Evolutionary conservation across 2,888 invertebrate species (phyloP), one percentile per base, ranked within the genome.

Genomic region (Lithophane ornitopus): DNA sequence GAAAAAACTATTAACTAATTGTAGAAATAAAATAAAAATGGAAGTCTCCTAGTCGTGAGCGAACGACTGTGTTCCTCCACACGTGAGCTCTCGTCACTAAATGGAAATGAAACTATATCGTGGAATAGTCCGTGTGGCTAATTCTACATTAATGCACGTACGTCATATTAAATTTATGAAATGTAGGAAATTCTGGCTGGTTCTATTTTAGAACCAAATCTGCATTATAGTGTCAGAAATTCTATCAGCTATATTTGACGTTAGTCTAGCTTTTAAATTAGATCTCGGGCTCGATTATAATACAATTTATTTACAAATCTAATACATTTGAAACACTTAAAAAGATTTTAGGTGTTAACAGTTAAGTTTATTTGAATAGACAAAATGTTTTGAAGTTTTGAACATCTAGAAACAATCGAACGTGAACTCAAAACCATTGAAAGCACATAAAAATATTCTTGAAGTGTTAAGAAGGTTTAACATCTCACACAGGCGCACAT

Each of bases 61-160:
- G 7, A 39, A 61, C 59, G 68, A 61, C 28, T 68, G 8, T 8
- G 41, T 61, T 61, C 46, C 26, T 63, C 26, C 39, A 28, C 39
- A n/a, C 58, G 22, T 12, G 61, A 76, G 41, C 34, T 26, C 70
- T 71, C 73, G 12, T 52, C 39, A 54, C 65, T 62, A 58, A 65
- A 85, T 82, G 70, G 61, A 82, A 76, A 77, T 71, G 52, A 62
- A 81, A 74, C 65, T 70, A 67, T 63, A 81, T 39, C 46, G 39
- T 14, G 56, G n/a, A 74, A 85, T 58, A 69, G 46, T 81, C 49
- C 63, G 22, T 49, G 49, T 39, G 56, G 61, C n/a, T 77, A 69
- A 69, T 81, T 74, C n/a, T 65, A 56, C 69, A 54, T 67, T 68
- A 65, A 61, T 69, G 41, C 28, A 49, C 22, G 52, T 22, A 22